phyloP scores from a whole-genome alignment of 23 tunicate species.

The Halocynthia aurantium region DNA sequence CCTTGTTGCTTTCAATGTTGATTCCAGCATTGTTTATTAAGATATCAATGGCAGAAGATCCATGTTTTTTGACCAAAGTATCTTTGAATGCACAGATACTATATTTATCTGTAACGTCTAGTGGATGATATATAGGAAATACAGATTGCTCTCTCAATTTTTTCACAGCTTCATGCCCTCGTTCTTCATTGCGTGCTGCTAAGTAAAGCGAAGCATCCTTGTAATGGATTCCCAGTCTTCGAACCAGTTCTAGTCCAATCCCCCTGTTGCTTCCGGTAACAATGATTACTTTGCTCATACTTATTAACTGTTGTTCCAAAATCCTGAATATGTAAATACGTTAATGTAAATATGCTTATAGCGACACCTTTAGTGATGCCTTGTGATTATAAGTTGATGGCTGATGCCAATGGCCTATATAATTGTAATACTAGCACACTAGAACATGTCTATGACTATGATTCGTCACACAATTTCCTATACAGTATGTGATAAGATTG shows the following conservation, averaged over 20 bases:
- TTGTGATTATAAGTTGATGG: no score
- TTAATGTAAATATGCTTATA: no score
- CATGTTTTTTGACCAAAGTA: constrained; percentile 33
- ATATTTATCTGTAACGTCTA: constrained; percentile 48
- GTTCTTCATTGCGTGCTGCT: constrained; percentile 57
- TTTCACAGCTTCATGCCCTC: constrained; percentile 59
- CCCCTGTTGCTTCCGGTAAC: constrained; percentile 26
- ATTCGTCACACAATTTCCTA: no score
- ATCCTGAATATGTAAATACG: no score
- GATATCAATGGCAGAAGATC: constrained; percentile 59
- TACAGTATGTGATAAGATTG: no score
- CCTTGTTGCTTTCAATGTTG: constrained; percentile 4
- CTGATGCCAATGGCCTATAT: no score
- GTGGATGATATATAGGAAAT: constrained; percentile 50
- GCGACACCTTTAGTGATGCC: no score
- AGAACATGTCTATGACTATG: no score
- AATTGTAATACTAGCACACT: no score
- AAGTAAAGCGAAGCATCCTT: constrained; percentile 13
- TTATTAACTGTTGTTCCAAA: no score
- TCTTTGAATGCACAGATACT: constrained; percentile 30
- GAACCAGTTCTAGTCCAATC: constrained; percentile 32
- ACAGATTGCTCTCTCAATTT: constrained; percentile 43
- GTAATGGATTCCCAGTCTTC: not conserved
- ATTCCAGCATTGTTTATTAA: constrained; percentile 81
- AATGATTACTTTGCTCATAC: constrained; percentile 1